A percentile compares a stretch with the other conserved stretches of the same genome.
phyloP scores from a whole-genome alignment of 2,797 vertebrate species.

The Platalea minor region DNA sequence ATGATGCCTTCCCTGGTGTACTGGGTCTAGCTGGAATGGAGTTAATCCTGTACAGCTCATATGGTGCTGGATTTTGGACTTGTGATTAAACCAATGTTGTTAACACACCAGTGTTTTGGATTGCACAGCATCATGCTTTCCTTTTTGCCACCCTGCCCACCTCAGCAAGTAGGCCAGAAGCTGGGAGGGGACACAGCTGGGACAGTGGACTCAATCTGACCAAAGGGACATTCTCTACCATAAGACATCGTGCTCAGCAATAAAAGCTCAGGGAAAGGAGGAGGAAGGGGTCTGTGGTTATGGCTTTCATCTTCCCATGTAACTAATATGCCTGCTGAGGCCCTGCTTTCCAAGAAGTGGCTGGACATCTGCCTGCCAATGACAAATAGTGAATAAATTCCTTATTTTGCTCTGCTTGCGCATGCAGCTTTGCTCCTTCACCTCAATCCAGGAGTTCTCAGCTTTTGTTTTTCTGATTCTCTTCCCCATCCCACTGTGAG shows the following conservation, averaged over 20 bases:
- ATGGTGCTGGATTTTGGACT: neutral
- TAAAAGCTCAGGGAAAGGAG: neutral
- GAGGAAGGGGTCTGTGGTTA: rapidly evolving
- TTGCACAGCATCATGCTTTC: neutral
- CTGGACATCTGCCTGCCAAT: neutral
- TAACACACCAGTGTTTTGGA: neutral
- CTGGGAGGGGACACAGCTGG: neutral
- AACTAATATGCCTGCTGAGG: neutral
- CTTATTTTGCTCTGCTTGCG: neutral
- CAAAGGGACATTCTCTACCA: neutral
- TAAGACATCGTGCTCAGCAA: neutral
- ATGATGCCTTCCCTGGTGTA: neutral
- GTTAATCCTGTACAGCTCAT: neutral
- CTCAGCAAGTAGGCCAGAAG: neutral
- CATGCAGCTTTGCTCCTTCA: neutral
- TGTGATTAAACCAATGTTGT: neutral
- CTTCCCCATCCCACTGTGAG: no score
- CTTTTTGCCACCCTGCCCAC: neutral
- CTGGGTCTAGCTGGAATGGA: neutral
- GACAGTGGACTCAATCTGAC: neutral
- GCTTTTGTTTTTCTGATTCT: neutral
- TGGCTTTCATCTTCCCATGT: neutral
- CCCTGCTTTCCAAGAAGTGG: neutral
- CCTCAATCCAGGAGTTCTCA: neutral
- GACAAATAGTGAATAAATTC: neutral